phyloP scores from a whole-genome alignment of 2,113 vertebrate species.

The Catagonus wagneri region DNA sequence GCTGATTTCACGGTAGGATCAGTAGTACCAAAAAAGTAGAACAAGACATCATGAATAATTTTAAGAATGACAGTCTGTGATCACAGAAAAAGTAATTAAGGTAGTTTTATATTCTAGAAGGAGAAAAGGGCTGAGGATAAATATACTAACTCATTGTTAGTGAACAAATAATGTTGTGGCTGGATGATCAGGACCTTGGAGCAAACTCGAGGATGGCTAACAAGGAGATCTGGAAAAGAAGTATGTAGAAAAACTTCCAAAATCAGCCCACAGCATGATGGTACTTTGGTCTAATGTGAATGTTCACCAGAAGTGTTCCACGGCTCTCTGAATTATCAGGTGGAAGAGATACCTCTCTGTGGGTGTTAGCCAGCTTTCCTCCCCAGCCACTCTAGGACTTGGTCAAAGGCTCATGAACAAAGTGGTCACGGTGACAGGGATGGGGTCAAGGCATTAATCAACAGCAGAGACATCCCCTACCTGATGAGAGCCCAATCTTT shows the following conservation, averaged over 20 bases:
- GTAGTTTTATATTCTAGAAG: constrained; percentile 12
- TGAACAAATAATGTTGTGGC: neutral
- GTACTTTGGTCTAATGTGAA: neutral
- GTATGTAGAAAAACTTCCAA: neutral
- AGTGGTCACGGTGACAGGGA: neutral
- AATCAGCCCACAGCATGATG: neutral
- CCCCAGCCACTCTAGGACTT: neutral
- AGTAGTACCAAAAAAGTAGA: constrained; percentile 9
- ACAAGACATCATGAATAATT: neutral
- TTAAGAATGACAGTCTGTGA: constrained; percentile 11
- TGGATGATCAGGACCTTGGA: neutral
- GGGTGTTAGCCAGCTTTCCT: neutral
- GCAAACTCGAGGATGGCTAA: constrained; percentile 1
- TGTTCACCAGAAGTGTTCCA: neutral
- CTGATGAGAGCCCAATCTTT: neutral
- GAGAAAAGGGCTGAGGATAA: neutral
- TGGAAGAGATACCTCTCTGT: neutral
- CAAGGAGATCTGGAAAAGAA: neutral
- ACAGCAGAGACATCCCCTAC: neutral
- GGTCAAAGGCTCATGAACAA: neutral
- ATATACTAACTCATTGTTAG: neutral
- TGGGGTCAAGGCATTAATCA: neutral
- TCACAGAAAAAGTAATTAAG: neutral
- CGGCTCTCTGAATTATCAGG: neutral
- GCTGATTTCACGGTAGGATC: neutral